Evolutionary conservation across 2,113 vertebrate genomes (phyloP).

Genomic region (Triplophysa dalaica): DNA sequence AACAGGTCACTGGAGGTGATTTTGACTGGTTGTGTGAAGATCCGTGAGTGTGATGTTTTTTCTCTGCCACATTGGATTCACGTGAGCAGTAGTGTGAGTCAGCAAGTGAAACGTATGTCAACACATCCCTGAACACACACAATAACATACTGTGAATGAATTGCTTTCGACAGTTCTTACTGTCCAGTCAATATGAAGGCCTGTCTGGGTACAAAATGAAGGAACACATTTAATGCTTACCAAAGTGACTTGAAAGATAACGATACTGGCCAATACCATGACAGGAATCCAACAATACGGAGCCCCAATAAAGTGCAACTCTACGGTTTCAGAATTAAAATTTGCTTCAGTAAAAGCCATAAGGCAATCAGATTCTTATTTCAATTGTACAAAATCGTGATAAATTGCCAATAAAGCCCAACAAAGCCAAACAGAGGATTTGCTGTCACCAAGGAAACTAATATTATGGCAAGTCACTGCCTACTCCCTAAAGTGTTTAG

Average conservation of each 20-base stretch:
- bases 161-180: not conserved
- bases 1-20: not conserved
- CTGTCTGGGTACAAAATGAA: slow-evolving; percentile 10
- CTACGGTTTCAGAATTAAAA: no score
- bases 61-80: slow-evolving; percentile 13
- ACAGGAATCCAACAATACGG: not conserved
- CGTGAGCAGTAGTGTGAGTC: slow-evolving; percentile 29
- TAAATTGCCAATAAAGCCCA: no score
- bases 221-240: not conserved
- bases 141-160: not conserved
- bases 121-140: slow-evolving; percentile 5
- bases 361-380: no score
- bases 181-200: not conserved
- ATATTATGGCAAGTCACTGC: no score
- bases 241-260: slow-evolving; percentile 7
- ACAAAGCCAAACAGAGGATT: no score
- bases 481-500: no score
- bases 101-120: slow-evolving; percentile 17
- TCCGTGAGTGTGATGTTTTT: slow-evolving; percentile 5
- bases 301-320: not conserved
- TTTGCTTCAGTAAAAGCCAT: no score
- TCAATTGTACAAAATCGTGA: no score
- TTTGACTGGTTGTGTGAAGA: not conserved
- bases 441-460: no score
- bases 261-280: not conserved